A percentile compares a stretch with the other conserved stretches of the same genome.
Conservation (phyloP, 2,797 vertebrate genomes). For the Halcyon smyrnensis region DNA sequence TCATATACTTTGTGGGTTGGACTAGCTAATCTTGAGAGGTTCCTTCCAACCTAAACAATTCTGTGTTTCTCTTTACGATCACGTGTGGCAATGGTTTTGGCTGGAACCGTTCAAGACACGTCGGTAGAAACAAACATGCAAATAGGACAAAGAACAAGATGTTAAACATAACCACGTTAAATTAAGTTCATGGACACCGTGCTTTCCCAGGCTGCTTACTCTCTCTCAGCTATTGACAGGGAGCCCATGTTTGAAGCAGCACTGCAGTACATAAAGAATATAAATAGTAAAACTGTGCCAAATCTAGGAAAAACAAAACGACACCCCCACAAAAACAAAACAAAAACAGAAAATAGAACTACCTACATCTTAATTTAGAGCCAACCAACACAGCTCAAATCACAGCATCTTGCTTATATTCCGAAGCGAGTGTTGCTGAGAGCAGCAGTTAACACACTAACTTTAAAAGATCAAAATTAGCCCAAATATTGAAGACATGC, state of each 20-base stretch:
- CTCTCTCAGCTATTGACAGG: background rate
- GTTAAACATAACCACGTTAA: background rate
- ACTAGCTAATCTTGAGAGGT: background rate
- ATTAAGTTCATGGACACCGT: background rate
- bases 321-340: background rate
- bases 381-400: background rate
- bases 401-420: accelerated
- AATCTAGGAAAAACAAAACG: background rate
- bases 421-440: background rate
- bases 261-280: background rate
- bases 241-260: background rate
- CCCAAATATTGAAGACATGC: accelerated
- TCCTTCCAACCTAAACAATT: slow-evolving; percentile 22
- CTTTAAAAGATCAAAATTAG: background rate
- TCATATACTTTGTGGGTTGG: background rate
- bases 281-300: background rate
- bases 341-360: background rate
- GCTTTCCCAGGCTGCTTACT: background rate
- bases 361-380: background rate
- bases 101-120: background rate
- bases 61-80: background rate
- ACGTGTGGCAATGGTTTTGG: background rate
- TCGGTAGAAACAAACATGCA: background rate
- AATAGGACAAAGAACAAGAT: background rate
- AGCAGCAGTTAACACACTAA: background rate